Percentiles rank a stretch among this genome's conserved stretches.
Conservation (phyloP, 2,888 invertebrate species). For the Ichneumoninae sp. region DNA sequence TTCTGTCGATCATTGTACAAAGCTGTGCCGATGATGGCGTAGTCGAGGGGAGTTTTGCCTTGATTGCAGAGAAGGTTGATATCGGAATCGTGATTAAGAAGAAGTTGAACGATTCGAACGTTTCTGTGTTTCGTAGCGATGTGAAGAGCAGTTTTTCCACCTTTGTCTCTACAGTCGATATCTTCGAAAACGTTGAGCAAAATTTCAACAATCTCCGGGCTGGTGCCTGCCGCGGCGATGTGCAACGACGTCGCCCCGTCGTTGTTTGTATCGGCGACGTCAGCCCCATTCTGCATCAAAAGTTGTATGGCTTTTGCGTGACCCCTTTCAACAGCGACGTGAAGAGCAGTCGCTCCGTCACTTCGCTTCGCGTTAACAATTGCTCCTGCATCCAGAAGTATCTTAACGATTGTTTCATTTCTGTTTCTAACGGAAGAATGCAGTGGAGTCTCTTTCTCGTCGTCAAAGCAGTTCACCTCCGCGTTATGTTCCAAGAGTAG, state of each 20-base stretch:
- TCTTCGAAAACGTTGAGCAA: not conserved
- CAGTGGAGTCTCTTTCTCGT: not conserved
- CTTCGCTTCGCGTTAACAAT: not conserved
- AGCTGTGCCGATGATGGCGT: not conserved
- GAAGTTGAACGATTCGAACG: not conserved
- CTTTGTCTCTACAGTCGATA: not conserved
- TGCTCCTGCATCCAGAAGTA: not conserved
- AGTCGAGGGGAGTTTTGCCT: not conserved
- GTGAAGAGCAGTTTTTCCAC: not conserved
- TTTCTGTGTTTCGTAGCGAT: not conserved
- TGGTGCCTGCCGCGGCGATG: not conserved
- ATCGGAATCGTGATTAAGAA: constrained; percentile 10
- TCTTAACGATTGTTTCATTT: not conserved
- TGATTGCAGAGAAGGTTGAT: not conserved
- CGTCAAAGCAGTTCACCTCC: not conserved
- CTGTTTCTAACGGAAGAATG: not conserved
- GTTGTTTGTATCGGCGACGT: not conserved
- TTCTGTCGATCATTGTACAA: not conserved
- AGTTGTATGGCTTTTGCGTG: not conserved
- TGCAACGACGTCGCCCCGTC: not conserved
- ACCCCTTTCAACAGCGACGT: not conserved
- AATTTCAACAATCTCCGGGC: not conserved
- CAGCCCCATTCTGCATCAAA: not conserved
- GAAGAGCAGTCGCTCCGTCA: not conserved
- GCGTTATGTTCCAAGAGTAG: not conserved